These are phyloP conservation scores for Nautilus pompilius DNA, from an alignment of 1,140 invertebrate genomes.

Conservation along the genomic window DNA sequence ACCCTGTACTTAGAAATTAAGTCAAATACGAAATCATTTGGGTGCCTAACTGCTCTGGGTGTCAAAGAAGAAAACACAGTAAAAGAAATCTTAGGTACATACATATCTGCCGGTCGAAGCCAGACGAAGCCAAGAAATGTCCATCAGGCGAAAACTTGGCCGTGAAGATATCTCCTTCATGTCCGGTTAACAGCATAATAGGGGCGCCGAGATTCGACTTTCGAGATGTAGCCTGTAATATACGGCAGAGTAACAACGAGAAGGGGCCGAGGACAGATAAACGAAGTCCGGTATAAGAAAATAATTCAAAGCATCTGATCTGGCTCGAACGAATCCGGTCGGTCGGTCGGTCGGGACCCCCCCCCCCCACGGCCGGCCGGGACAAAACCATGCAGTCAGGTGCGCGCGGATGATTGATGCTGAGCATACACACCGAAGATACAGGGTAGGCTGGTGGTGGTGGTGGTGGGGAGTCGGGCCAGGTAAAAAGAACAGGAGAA, in stretches of 20 bases:
- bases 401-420: background rate
- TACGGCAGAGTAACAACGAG: conserved; percentile 1
- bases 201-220: conserved; percentile 88
- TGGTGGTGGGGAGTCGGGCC: background rate
- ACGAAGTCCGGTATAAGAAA: background rate
- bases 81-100: conserved; percentile 52
- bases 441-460: background rate
- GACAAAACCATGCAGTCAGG: background rate
- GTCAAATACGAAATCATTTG: background rate
- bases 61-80: background rate
- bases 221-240: conserved; percentile 65
- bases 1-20: too few relatives aligned
- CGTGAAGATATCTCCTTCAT: conserved; percentile 93
- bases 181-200: conserved; percentile 95
- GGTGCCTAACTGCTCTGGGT: background rate
- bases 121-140: conserved; percentile 86
- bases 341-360: background rate
- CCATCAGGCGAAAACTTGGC: conserved; percentile 96
- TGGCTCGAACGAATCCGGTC: background rate
- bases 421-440: background rate
- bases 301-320: background rate
- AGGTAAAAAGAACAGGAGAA: background rate
- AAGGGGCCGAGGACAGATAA: background rate
- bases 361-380: background rate
- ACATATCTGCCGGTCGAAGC: conserved; percentile 97